Base-by-base conservation (phyloP, 2,113 vertebrate genomes). In the Gambusia affinis region DNA sequence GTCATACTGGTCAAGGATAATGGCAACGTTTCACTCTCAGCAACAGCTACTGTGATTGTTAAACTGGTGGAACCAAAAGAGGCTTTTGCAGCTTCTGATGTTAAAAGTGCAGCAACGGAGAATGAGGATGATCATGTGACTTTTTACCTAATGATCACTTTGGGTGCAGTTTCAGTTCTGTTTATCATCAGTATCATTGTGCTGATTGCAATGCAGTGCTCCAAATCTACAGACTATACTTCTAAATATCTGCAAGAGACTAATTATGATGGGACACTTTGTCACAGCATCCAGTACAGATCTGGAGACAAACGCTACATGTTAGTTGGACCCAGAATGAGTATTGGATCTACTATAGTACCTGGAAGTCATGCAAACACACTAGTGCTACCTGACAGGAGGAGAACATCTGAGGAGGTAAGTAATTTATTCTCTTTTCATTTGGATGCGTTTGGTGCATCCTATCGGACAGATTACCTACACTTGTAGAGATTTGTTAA, bases 381-480 rank as follows among this genome's bases (percentile, higher is more conserved):
- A 0, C 75, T 93, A 0, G 83, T 92, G 24, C 37, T 93, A 0
- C 83, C 89, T 4, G 91, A 91, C 28, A 83, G 80, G 14, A 88
- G 86, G 0, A 70, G 8, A 0, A 4, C 77, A 10, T 65, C 77
- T 37, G 72, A 7, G 2, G 90, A 88, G 88, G 90, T 37, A 37
- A 10, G 35, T 11, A 37, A 37, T 37, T 37, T 3, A n/a, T 24
- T 11, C 2, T 47, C 5, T 1, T 8, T n/a, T 57, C 7, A 51
- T 57, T 57, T n/a, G 1, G 19, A n/a, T 8, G 5, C 3, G 51
- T n/a, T 24, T 57, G 5, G 22, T 10, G 51, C 22, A n/a, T n/a
- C 24, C 22, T 6, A n/a, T 24, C 19, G 17, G 22, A 8, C 8
- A 54, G 3, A 54, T 7, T 24, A 24, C 8, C 8, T 5, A 19